Conservation (phyloP, 2,888 invertebrate genomes). For the Himalopsyche tibetana region DNA sequence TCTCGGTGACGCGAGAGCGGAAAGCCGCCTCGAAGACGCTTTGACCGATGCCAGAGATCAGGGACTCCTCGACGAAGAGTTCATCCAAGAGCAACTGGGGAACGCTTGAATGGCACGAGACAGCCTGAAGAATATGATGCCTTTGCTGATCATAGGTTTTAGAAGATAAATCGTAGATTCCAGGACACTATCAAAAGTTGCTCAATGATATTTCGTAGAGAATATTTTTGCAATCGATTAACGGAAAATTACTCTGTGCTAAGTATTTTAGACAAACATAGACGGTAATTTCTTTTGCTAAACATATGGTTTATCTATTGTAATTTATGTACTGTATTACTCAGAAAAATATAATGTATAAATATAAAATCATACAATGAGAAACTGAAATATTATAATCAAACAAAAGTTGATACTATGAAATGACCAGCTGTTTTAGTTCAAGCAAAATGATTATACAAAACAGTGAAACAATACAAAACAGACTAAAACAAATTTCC, state of each 20-base stretch:
- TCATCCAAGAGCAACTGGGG: constrained; percentile 66
- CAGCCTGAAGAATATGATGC: background rate
- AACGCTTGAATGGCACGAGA: constrained; percentile 43
- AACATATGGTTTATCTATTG: too few species aligned
- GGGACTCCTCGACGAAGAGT: constrained; percentile 79
- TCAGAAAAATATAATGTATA: too few species aligned
- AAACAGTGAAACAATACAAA: too few species aligned
- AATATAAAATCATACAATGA: too few species aligned
- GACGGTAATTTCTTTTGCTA: background rate
- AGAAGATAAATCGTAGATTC: background rate
- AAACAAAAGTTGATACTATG: too few species aligned
- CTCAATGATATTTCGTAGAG: background rate
- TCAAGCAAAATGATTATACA: too few species aligned
- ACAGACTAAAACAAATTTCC: too few species aligned
- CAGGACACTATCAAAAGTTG: background rate
- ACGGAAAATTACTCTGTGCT: background rate
- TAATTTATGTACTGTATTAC: too few species aligned
- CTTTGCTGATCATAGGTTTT: constrained; percentile 4
- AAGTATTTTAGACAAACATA: background rate
- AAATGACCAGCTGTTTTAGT: too few species aligned
- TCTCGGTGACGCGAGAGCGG: constrained; percentile 85
- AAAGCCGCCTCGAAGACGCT: constrained; percentile 84
- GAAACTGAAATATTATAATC: too few species aligned
- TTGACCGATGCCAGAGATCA: constrained; percentile 84
- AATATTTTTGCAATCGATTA: background rate